Evolutionary conservation across 2,797 vertebrate genomes (phyloP), one percentile per base, ranked within the genome.

Genomic region (Etheostoma perlongum): DNA sequence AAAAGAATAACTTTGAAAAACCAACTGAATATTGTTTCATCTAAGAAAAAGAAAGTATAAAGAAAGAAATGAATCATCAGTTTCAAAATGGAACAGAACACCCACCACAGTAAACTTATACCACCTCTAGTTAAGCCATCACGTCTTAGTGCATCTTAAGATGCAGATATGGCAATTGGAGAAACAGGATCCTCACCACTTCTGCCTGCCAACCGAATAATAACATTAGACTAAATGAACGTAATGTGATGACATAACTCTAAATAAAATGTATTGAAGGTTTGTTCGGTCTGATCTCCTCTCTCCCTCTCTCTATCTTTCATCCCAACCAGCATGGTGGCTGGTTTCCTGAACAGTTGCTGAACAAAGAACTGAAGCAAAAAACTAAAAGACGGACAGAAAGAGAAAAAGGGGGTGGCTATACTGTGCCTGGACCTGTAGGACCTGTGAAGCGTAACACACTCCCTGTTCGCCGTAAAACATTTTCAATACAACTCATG

Each of bases 311-410:
- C 77, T 51, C 79, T 48, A 87, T 90, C 91, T 90, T 78, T 93
- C 89, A 92, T 88, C 88, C 73, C 11, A 15, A 76, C 84, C 89
- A 67, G 88, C 88, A 91, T 90, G 85, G 82, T 75, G 85, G 88
- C 76, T 72, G 64, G 42, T 74, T 82, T 83, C 77, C 64, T 66
- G 18, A 84, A 91, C 68, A 69, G 77, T 78, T 73, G 86, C 60
- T 92, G 84, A 87, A 78, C 89, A 86, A 79, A 68, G 55, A 83
- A 78, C 23, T 64, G 69, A 86, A 89, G 13, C 21, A 47, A 11
- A 21, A 65, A 23, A 30, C 30, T 81, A 80, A 79, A 67, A 61
- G 19, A 61, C 27, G 19, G 14, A 73, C 64, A 57, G 48, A 73
- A 40, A 73, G 63, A 66, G 48, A 1, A 14, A 62, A 75, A 16